Evolutionary conservation across 2,888 invertebrate genomes (phyloP), one percentile per base, ranked within the genome.

Genomic region (Myathropa florea): DNA sequence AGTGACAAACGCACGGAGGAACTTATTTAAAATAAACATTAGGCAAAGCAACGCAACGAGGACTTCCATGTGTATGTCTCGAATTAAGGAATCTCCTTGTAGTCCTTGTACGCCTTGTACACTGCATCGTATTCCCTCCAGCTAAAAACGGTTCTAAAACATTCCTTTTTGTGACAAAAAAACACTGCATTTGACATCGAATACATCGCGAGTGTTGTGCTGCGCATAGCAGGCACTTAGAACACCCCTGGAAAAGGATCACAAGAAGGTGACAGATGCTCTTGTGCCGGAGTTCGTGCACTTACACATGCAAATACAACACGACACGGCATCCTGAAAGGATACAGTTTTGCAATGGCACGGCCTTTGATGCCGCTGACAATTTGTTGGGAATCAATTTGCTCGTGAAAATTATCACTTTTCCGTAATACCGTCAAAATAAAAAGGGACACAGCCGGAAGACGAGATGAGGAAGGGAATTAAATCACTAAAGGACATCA

Each of bases 321-420:
- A 4, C 12, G n/a, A 70, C 23, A 24, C 33, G 12, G 14, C 1
- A 21, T 28, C 24, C 7, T 3, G 10, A 46, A n/a, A 59, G 36
- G 59, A 24, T 39, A 18, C 36, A 39, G 3, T 30, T 60, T 9
- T 21, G 64, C 53, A 76, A 24, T 57, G n/a, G 9, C 21, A 23
- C 9, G 30, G 10, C 21, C 28, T 72, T 46, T n/a, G 46, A 46
- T 18, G 60, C 36, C 70, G 24, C 30, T 18, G 65, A 61, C 68
- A 82, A 78, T 86, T 86, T 73, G 82, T 33, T 60, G 36, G 57
- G 75, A 86, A 86, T 86, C 85, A 86, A 82, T 82, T 86, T 86
- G n/a, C 67, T 82, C 65, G 28, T 70, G 72, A 73, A 77, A 85
- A 85, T 85, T 85, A 85, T 85, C 81, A 85, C 76, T 77, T 77